Evolutionary conservation across 2,888 invertebrate species (phyloP).

Genomic region (Trichopria drosophilae): DNA sequence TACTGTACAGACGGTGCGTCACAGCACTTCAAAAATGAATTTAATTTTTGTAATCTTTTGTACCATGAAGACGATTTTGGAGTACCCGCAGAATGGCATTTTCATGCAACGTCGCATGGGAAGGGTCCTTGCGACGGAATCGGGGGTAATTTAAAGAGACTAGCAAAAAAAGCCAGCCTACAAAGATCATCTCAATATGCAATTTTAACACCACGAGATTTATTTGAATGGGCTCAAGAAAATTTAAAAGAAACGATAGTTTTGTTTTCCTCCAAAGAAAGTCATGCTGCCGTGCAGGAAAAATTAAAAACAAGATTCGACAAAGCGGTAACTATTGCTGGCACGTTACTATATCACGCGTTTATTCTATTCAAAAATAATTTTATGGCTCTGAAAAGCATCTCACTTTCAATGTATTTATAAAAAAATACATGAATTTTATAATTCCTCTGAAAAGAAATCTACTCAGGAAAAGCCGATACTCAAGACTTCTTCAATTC

Average conservation of each 20-base stretch:
- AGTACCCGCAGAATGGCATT: constrained; percentile 39
- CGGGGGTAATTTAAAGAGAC: constrained; percentile 36
- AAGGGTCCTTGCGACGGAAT: constrained; percentile 42
- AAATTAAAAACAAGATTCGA: constrained; percentile 5
- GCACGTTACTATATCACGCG: too few species aligned
- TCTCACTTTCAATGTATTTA: too few species aligned
- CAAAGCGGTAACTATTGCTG: constrained; percentile 9
- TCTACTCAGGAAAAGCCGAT: too few species aligned
- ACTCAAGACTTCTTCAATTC: too few species aligned
- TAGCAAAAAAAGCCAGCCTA: constrained; percentile 15
- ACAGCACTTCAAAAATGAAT: constrained; percentile 28
- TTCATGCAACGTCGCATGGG: constrained; percentile 40
- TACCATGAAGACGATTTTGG: constrained; percentile 27
- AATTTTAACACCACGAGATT: constrained; percentile 10
- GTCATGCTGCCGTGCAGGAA: not conserved
- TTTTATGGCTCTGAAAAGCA: too few species aligned
- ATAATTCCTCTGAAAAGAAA: too few species aligned
- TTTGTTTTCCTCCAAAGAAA: constrained; percentile 8
- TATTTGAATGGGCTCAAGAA: constrained; percentile 14
- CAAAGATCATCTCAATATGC: constrained; percentile 3
- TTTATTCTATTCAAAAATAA: too few species aligned
- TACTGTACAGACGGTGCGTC: constrained; percentile 25
- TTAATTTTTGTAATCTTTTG: constrained; percentile 22
- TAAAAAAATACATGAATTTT: too few species aligned
- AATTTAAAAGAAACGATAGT: constrained; percentile 4